Evolutionary conservation across 2,888 invertebrate species (phyloP).

Genomic region (Acrocera orbiculus): DNA sequence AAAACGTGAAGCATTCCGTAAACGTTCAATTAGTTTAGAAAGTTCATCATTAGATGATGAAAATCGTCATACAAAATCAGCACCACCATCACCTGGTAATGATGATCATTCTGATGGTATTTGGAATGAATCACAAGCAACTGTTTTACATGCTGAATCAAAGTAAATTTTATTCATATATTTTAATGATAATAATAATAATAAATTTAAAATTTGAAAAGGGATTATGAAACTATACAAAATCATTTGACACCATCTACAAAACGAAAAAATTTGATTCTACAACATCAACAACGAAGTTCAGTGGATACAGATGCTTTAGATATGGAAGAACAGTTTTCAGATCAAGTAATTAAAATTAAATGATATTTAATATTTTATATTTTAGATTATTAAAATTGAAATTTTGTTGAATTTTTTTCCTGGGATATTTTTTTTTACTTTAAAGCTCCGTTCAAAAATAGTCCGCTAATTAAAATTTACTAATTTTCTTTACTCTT

Average conservation of each 20-base stretch:
- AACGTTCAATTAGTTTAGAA: slow-evolving; percentile 55
- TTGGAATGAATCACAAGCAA: slow-evolving; percentile 81
- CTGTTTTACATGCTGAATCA: slow-evolving; percentile 58
- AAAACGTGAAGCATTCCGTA: slow-evolving; percentile 54
- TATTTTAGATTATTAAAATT: too few species aligned
- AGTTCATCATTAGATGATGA: slow-evolving; percentile 34
- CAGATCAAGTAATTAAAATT: slow-evolving; percentile 34
- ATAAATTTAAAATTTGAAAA: too few species aligned
- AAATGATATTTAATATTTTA: too few species aligned
- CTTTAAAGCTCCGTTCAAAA: too few species aligned
- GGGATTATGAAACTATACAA: too few species aligned
- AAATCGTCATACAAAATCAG: slow-evolving; percentile 36
- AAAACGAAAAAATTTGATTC: slow-evolving; percentile 54
- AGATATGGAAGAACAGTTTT: slow-evolving; percentile 47
- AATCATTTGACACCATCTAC: slow-evolving; percentile 65
- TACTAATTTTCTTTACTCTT: too few species aligned
- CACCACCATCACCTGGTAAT: slow-evolving; percentile 44
- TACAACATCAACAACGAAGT: slow-evolving; percentile 72
- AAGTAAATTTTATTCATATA: slow-evolving; percentile 19
- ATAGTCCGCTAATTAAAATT: too few species aligned
- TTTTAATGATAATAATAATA: not conserved
- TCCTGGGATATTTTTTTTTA: too few species aligned
- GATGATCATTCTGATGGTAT: slow-evolving; percentile 69
- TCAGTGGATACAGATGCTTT: slow-evolving; percentile 71
- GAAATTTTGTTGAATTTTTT: too few species aligned